Base-by-base conservation (phyloP, 2,113 vertebrate species). In the Entomyzon cyanotis region DNA sequence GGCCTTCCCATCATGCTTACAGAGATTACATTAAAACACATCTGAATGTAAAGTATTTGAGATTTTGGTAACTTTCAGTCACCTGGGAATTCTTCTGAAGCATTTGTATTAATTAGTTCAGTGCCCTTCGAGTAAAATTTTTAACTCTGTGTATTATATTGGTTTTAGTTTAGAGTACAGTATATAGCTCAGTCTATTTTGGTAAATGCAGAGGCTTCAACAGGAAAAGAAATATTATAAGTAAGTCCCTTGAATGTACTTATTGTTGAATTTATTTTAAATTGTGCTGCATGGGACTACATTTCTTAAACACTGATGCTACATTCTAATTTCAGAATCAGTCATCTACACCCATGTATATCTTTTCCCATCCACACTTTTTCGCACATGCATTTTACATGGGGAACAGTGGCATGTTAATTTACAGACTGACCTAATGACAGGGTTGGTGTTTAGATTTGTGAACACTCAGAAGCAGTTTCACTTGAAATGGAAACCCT, bases 401-500 rank as follows among this genome's bases (percentile, higher is more conserved):
- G 69, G 75, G 25, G 41, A 75, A 68, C 12, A 6, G 41, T 31
- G 53, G 24, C 10, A 19, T 68, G 60, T 89, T 78, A 78, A 82
- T 88, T 77, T 87, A 46, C 84, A 64, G 56, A 65, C 74, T 82
- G 87, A 91, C 46, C 74, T 87, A 75, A 73, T 84, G 77, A 75
- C 73, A 46, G 25, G 33, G 10, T 53, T 53, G 35, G 14, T 89
- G 74, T 78, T 91, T 41, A 87, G 77, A 58, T 94, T 71, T 78
- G 24, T 89, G 89, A 94, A 78, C 62, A 15, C 24, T 64, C 35
- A n/a, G 65, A 84, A 87, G 50, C 77, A 8, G 53, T 70, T 89
- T 96, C 67, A 68, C 44, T 93, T 93, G 78, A 76, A 87, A 77
- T 91, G 58, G 75, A 96, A 91, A 82, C 74, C 42, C 46, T 76